Base-by-base conservation (phyloP, 2,113 vertebrate genomes). In the Benitochromis conjunctus region DNA sequence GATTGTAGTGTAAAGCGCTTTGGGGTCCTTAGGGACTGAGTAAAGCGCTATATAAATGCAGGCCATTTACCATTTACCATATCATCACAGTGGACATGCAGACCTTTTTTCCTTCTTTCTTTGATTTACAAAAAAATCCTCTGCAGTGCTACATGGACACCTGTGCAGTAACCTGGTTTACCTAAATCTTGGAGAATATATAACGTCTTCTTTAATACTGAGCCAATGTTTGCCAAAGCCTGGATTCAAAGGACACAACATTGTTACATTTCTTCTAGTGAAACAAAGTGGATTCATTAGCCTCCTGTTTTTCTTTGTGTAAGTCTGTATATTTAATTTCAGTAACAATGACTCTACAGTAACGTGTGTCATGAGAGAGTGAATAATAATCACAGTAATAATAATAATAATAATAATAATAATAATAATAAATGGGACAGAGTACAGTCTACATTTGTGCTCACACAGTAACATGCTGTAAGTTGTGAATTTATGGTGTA, bases 371-470 rank as follows among this genome's bases (percentile, higher is more conserved):
- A n/a, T 76, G 24, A 5, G 9, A 76, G 43, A 12, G 69, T 29
- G 18, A 19, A 74, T 48, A 10, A 29, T 71, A 26, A 26, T 74
- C 2, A 26, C 16, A 48, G 66, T n/a, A n/a, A n/a, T n/a, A n/a
- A n/a, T n/a, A n/a, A n/a, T n/a, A n/a, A n/a, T n/a, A n/a, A n/a
- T n/a, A n/a, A n/a, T n/a, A n/a, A n/a, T n/a, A n/a, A n/a, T n/a
- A n/a, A n/a, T n/a, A n/a, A n/a, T n/a, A n/a, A n/a, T 31, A 74
- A 74, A 74, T 51, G 0, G 24, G 0, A 24, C 43, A 51, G 16
- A 13, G 69, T 31, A 13, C 26, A 51, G 24, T 51, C 14, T 76
- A 16, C 26, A 48, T 76, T 51, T 76, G 69, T 31, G 16, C 24
- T 76, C 24, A 31, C 2, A 10, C 16, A 31, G 16, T 51, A 76